Percentiles rank a stretch among this genome's conserved stretches.
Conservation (phyloP, 1,140 invertebrate species). For the Listronotus bonariensis region DNA sequence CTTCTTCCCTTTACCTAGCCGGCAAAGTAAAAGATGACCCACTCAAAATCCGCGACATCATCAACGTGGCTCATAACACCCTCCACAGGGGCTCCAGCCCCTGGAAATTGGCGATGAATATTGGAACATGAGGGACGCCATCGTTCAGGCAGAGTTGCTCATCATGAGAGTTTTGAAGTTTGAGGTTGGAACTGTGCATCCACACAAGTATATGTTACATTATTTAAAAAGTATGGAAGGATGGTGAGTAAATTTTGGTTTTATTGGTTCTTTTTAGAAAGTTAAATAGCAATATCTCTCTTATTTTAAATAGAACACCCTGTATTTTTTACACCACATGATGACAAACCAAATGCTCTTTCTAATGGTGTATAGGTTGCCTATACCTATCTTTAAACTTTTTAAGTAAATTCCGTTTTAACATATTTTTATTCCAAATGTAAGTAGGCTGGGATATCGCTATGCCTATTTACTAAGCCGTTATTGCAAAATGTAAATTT, state of each 20-base stretch:
- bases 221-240: conserved; percentile 85
- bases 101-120: conserved; percentile 86
- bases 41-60: conserved; percentile 84
- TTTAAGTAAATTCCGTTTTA: too few relatives aligned
- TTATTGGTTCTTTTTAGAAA: too few relatives aligned
- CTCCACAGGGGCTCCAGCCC: conserved; percentile 78
- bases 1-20: conserved; percentile 84
- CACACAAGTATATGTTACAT: conserved; percentile 86
- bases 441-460: too few relatives aligned
- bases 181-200: conserved; percentile 79
- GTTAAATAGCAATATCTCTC: too few relatives aligned
- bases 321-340: too few relatives aligned
- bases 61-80: conserved; percentile 86
- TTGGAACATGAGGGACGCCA: conserved; percentile 85
- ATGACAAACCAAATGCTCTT: too few relatives aligned
- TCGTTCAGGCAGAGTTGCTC: conserved; percentile 87
- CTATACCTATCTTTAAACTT: too few relatives aligned
- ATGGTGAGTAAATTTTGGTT: conserved; percentile 14
- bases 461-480: too few relatives aligned
- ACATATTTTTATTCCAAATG: too few relatives aligned
- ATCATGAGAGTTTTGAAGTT: conserved; percentile 86
- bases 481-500: too few relatives aligned
- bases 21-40: conserved; percentile 90
- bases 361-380: too few relatives aligned
- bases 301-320: too few relatives aligned